Evolutionary conservation across 2,797 vertebrate genomes (phyloP).

Genomic region (Spinibarbus caldwelli): DNA sequence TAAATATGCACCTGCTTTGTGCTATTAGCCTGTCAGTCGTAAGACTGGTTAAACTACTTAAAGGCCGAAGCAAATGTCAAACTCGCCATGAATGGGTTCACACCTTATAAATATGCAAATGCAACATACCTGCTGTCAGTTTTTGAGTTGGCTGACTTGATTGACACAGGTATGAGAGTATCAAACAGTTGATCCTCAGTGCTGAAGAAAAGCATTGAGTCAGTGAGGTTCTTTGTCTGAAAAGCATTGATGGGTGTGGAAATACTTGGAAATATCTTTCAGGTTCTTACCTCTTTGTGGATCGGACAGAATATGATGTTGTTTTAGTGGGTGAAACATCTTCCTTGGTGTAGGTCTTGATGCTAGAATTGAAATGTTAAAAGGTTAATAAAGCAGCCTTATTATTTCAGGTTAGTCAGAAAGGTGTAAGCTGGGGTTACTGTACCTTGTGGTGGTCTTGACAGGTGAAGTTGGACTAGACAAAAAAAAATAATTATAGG

Average conservation of each 20-base stretch:
- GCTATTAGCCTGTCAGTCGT: constrained; percentile 67
- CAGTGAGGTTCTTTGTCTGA: background rate
- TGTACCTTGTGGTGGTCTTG: constrained; percentile 69
- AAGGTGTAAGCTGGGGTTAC: background rate
- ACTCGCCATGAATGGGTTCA: constrained; percentile 32
- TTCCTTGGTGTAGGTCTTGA: constrained; percentile 65
- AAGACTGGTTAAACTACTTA: constrained; percentile 67
- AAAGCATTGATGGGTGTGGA: background rate
- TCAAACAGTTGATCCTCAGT: constrained; percentile 62
- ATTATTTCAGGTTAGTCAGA: constrained; percentile 53
- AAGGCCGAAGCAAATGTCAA: constrained; percentile 50
- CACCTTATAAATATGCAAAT: constrained; percentile 37
- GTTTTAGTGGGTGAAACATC: constrained; percentile 61
- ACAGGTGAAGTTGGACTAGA: constrained; percentile 53
- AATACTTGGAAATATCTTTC: background rate
- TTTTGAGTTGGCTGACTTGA: constrained; percentile 8
- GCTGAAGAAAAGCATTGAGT: constrained; percentile 45
- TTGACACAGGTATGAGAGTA: constrained; percentile 46
- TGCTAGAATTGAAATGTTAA: constrained; percentile 36
- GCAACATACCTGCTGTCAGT: constrained; percentile 65
- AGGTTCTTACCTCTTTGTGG: constrained; percentile 65
- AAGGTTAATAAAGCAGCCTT: background rate
- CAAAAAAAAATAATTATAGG: background rate
- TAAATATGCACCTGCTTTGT: constrained; percentile 74
- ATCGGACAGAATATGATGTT: constrained; percentile 63